Conservation (phyloP, 53 echinoderm and acorn worm species). For the Arbacia lixula region DNA sequence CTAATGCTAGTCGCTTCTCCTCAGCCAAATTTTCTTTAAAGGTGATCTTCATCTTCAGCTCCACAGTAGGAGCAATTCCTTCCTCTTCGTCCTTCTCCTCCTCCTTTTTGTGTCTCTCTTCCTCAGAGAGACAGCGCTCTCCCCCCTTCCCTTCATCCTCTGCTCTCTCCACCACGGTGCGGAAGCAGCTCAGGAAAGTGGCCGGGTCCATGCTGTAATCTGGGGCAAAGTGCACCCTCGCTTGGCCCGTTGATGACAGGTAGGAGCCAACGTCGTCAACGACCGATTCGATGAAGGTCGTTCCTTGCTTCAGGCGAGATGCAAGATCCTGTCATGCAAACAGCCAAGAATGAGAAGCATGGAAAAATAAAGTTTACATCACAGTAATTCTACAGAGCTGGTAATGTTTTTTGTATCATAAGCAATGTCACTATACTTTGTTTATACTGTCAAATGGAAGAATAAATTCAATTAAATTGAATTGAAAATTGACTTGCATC, state of each 20-base stretch:
- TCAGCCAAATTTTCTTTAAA: conserved; percentile 81
- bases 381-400: too few relatives aligned
- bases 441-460: too few relatives aligned
- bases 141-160: conserved; percentile 42
- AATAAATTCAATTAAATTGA: too few relatives aligned
- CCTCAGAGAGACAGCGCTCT: neutral
- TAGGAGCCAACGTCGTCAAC: conserved; percentile 67
- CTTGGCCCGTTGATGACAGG: conserved; percentile 42
- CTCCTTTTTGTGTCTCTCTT: conserved; percentile 36
- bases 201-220: conserved; percentile 79
- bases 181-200: conserved; percentile 91
- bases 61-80: conserved; percentile 35
- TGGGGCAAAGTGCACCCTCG: conserved; percentile 86
- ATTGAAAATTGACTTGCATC: neutral
- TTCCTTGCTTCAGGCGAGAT: conserved; percentile 56
- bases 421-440: too few relatives aligned
- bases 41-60: conserved; percentile 73
- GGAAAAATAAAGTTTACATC: too few relatives aligned
- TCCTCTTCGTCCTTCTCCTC: conserved; percentile 46
- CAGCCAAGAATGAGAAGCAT: too few relatives aligned
- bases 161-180: conserved; percentile 51
- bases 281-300: conserved; percentile 49
- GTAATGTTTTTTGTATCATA: too few relatives aligned
- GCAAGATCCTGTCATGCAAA: conserved; percentile 68
- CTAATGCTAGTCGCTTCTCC: conserved; percentile 80